Percentiles rank a stretch among this genome's conserved stretches.
phyloP scores from a whole-genome alignment of 2,797 vertebrate species.

The Neosilurus mollespiculum region DNA sequence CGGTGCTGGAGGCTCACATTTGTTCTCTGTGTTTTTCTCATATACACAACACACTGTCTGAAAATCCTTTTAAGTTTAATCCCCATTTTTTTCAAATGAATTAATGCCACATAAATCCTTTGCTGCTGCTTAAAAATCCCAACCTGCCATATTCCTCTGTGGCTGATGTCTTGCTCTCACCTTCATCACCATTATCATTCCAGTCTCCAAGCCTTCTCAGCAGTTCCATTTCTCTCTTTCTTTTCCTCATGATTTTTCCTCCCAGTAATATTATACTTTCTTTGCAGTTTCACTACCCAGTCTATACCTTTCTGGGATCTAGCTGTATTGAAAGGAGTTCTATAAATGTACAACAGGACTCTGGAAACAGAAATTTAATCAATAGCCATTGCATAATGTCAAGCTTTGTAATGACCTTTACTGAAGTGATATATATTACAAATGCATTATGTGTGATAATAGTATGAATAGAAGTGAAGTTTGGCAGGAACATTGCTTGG shows the following conservation, averaged over 20 bases:
- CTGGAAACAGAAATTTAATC: slow-evolving; percentile 2
- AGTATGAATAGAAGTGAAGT: neutral
- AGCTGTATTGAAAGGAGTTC: slow-evolving; percentile 4
- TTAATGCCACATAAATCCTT: neutral
- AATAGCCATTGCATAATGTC: neutral
- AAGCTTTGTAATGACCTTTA: neutral
- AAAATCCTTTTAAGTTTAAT: neutral
- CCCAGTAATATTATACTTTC: slow-evolving; percentile 17
- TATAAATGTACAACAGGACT: slow-evolving; percentile 12
- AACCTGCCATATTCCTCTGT: neutral
- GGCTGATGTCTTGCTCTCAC: slow-evolving; percentile 22
- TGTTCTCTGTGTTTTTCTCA: neutral
- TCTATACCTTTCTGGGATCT: neutral
- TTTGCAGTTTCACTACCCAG: neutral
- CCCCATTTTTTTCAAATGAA: neutral
- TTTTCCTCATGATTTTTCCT: slow-evolving; percentile 36
- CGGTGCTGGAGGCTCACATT: neutral
- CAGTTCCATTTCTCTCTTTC: slow-evolving; percentile 37
- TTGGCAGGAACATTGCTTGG: neutral
- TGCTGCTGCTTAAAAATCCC: slow-evolving; percentile 9
- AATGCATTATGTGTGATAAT: neutral
- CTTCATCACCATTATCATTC: slow-evolving; percentile 25
- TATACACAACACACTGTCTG: neutral
- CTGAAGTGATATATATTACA: neutral
- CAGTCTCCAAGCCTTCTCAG: slow-evolving; percentile 17